A percentile compares a stretch with the other conserved stretches of the same genome.
These are phyloP conservation scores for Pandemis corylana DNA, from an alignment of 2,888 invertebrate genomes.

Conservation along the genomic window DNA sequence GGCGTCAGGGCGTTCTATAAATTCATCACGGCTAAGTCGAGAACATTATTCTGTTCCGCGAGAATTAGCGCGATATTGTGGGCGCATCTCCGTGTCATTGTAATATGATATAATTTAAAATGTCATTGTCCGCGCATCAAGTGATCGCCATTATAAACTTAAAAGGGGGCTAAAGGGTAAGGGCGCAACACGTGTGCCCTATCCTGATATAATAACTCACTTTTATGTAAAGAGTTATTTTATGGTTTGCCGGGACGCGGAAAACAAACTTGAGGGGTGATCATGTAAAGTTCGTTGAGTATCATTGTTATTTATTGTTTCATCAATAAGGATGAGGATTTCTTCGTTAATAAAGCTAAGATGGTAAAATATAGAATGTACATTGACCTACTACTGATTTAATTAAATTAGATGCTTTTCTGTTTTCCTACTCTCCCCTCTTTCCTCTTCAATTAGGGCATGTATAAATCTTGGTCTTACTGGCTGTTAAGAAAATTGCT, in stretches of 20 bases:
- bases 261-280: constrained; percentile 30
- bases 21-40: constrained; percentile 62
- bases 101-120: constrained; percentile 78
- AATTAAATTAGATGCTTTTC: constrained; percentile 22
- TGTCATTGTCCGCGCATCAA: constrained; percentile 66
- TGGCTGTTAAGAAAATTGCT: constrained; percentile 8
- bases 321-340: constrained; percentile 29
- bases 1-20: constrained; percentile 60
- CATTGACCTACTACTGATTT: constrained; percentile 16
- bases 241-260: constrained; percentile 25
- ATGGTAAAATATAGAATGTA: constrained; percentile 30
- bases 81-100: constrained; percentile 52
- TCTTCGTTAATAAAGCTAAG: constrained; percentile 6
- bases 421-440: constrained; percentile 2
- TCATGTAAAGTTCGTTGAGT: constrained; percentile 27
- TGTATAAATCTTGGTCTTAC: constrained; percentile 22
- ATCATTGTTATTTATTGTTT: constrained; percentile 33
- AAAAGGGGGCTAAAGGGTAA: constrained; percentile 73
- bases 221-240: constrained; percentile 39
- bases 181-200: constrained; percentile 70
- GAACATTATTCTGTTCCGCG: constrained; percentile 53
- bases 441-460: constrained; percentile 29
- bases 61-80: constrained; percentile 70
- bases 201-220: constrained; percentile 50
- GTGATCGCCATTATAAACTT: constrained; percentile 62